Evolutionary conservation across 2,113 vertebrate genomes (phyloP).

Genomic region (Ursus arctos): DNA sequence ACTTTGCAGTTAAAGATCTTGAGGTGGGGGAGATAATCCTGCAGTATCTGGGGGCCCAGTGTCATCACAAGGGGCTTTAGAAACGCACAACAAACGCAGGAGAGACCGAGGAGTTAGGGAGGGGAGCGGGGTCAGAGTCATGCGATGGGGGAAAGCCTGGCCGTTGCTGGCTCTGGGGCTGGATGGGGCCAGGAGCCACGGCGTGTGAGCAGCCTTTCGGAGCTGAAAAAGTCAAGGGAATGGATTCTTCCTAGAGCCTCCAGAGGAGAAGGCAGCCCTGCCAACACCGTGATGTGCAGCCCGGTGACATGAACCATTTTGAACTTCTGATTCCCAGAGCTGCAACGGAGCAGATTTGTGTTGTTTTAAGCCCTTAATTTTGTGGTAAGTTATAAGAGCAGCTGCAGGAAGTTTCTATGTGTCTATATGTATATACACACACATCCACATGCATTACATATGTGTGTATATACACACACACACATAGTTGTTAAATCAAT

Average conservation of each 20-base stretch:
- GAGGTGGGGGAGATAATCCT: background rate
- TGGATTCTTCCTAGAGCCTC: background rate
- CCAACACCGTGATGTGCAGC: background rate
- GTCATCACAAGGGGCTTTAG: background rate
- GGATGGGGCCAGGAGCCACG: background rate
- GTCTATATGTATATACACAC: background rate
- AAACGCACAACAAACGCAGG: background rate
- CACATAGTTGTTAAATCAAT: background rate
- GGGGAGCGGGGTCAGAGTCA: background rate
- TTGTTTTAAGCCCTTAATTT: conserved; percentile 3
- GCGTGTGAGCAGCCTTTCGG: background rate
- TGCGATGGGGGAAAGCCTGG: background rate
- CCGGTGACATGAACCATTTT: background rate
- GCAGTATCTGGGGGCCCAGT: background rate
- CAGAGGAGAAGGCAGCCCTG: background rate
- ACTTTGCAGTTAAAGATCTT: background rate
- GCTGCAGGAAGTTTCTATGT: background rate
- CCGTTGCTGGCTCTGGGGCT: background rate
- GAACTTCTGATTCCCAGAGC: background rate
- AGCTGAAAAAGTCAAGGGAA: background rate
- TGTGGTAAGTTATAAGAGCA: background rate
- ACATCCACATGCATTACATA: too few relatives aligned
- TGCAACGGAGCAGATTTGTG: background rate
- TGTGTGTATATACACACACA: background rate
- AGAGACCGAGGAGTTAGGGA: background rate